Base-by-base conservation (phyloP, 1,140 invertebrate genomes). In the Daktulosphaira vitifoliae region DNA sequence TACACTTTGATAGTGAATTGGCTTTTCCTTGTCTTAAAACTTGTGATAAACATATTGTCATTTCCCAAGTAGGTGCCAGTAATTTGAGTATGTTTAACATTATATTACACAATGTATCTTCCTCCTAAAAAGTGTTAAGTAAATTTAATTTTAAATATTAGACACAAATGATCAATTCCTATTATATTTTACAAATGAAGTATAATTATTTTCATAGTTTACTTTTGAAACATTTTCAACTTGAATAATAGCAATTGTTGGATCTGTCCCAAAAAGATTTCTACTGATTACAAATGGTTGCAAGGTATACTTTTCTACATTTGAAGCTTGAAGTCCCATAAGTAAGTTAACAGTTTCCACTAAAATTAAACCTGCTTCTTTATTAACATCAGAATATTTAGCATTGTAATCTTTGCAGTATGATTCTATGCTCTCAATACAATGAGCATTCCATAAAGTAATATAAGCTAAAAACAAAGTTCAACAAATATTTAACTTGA, bases 301-400 rank as follows among this genome's bases (percentile, higher is more conserved):
- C n/a, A 56, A 22, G 3, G 29, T 65, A n/a, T 67, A 53, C 16
- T 48, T 39, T 9, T 91, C 88, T 18, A 89, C 82, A 2, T 88
- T 88, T 65, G 88, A 82, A 2, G 87, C 87, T 73, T 91, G 88
- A n/a, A 92, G 77, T 70, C 82, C 84, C 72, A 90, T 91, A 44
- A 91, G 74, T 0, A 85, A 85, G 67, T 87, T 88, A 1, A 91
- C 83, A 42, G 90, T 76, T 73, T 92, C 89, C 49, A 91, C 76
- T 73, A 91, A 79, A 38, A 90, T 79, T 71, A 92, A 87, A 51
- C 79, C 81, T 33, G 78, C 77, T 49, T 81, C 80, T n/a, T 77
- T 75, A 11, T 26, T 72, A 15, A 69, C 42, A 20, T 62, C 67
- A 4, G 79, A 78, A 26, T 81, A 78, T 33, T 39, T 46, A 6